Conservation (phyloP, 2,888 invertebrate species). For the Platypus cylindrus region DNA sequence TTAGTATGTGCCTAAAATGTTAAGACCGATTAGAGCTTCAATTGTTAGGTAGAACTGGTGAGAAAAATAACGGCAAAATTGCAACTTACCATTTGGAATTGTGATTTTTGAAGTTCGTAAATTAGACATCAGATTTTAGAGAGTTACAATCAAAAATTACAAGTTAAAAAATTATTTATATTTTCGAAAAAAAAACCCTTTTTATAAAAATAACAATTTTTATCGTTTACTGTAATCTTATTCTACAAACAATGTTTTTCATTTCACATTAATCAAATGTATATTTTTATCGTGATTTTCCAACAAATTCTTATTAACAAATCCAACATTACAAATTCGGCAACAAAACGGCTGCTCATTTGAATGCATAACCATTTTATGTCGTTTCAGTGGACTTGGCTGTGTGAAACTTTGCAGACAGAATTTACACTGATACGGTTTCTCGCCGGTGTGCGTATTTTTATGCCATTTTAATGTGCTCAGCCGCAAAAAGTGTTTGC, state of each 20-base stretch:
- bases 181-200: no score
- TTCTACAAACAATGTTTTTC: no score
- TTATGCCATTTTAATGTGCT: constrained; percentile 38
- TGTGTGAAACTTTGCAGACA: constrained; percentile 42
- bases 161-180: no score
- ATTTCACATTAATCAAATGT: constrained; percentile 26
- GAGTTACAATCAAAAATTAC: no score
- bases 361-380: constrained; percentile 1
- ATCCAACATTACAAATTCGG: constrained; percentile 20
- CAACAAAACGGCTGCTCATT: constrained; percentile 17
- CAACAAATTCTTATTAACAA: constrained; percentile 20
- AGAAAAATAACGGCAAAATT: no score
- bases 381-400: constrained; percentile 3
- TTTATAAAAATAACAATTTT: no score
- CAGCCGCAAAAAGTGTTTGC: constrained; percentile 35
- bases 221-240: no score
- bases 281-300: constrained; percentile 29
- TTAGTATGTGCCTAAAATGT: constrained; percentile 4
- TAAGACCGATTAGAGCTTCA: constrained; percentile 2
- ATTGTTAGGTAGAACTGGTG: no score
- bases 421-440: constrained; percentile 23
- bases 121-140: no score
- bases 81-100: no score
- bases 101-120: no score
- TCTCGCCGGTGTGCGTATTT: constrained; percentile 32